These are phyloP conservation scores for Erebia ligea DNA, from an alignment of 2,888 invertebrate genomes.

Conservation along the genomic window DNA sequence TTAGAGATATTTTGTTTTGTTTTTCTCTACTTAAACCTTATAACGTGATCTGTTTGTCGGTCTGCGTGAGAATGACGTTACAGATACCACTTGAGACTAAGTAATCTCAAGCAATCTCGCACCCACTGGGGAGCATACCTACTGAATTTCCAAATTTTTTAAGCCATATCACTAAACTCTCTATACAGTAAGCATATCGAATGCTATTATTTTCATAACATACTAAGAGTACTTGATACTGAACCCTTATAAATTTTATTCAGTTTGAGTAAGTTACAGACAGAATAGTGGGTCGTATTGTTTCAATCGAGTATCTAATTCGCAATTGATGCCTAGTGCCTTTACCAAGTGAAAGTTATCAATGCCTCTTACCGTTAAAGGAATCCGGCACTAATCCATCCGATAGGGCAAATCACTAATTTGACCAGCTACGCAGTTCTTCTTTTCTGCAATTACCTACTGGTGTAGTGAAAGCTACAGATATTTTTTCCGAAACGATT, in stretches of 20 bases:
- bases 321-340: slow-evolving; percentile 63
- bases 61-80: slow-evolving; percentile 45
- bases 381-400: slow-evolving; percentile 40
- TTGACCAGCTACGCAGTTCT: slow-evolving; percentile 16
- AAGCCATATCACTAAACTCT: slow-evolving; percentile 41
- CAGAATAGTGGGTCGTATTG: slow-evolving; percentile 56
- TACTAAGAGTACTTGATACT: slow-evolving; percentile 44
- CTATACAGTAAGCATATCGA: slow-evolving; percentile 37
- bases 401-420: slow-evolving; percentile 34
- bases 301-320: slow-evolving; percentile 59
- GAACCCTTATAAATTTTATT: slow-evolving; percentile 42
- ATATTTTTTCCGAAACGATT: slow-evolving; percentile 12
- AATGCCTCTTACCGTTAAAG: slow-evolving; percentile 37
- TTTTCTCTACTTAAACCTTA: slow-evolving; percentile 47
- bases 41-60: slow-evolving; percentile 52
- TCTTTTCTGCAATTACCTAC: slow-evolving; percentile 11
- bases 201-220: slow-evolving; percentile 45
- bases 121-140: slow-evolving; percentile 24
- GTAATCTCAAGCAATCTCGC: slow-evolving; percentile 23
- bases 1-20: slow-evolving; percentile 63
- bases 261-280: slow-evolving; percentile 42
- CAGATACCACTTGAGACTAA: slow-evolving; percentile 16
- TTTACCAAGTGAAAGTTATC: slow-evolving; percentile 61
- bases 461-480: slow-evolving; percentile 9
- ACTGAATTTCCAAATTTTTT: slow-evolving; percentile 29